Evolutionary conservation across 1,140 invertebrate genomes (phyloP).

Genomic region (Galleria mellonella): DNA sequence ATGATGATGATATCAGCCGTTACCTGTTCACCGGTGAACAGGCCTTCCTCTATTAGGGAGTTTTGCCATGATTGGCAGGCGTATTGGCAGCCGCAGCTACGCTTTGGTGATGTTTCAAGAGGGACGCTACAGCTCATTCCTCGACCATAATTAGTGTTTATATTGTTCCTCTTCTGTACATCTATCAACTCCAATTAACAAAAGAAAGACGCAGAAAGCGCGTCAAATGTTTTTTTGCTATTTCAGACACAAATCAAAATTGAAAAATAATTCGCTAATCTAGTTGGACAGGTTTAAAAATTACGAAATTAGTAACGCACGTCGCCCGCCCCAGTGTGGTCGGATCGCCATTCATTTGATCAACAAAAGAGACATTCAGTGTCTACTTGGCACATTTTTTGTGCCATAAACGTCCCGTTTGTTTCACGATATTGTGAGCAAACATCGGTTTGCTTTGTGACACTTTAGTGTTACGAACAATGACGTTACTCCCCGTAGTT

Average conservation of each 20-base stretch:
- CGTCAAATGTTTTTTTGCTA: not conserved
- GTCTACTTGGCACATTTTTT: slow-evolving; percentile 16
- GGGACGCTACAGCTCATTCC: no score
- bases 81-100: no score
- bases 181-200: no score
- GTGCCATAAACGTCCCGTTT: slow-evolving; percentile 37
- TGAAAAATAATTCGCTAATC: no score
- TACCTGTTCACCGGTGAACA: no score
- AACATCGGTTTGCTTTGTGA: slow-evolving; percentile 36
- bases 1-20: no score
- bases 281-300: slow-evolving; percentile 28
- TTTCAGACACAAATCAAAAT: not conserved
- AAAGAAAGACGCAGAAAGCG: no score
- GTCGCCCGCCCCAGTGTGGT: slow-evolving; percentile 50
- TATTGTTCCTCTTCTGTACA: no score
- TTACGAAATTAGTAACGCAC: slow-evolving; percentile 61
- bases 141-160: no score
- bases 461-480: slow-evolving; percentile 30
- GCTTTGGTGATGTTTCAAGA: no score
- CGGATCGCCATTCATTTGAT: slow-evolving; percentile 34
- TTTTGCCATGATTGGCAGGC: no score
- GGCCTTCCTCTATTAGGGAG: no score
- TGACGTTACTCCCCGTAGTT: slow-evolving; percentile 35
- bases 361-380: slow-evolving; percentile 27
- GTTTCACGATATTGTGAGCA: slow-evolving; percentile 35